Conservation (phyloP, 2,797 vertebrate species). For the Chelonia mydas region DNA sequence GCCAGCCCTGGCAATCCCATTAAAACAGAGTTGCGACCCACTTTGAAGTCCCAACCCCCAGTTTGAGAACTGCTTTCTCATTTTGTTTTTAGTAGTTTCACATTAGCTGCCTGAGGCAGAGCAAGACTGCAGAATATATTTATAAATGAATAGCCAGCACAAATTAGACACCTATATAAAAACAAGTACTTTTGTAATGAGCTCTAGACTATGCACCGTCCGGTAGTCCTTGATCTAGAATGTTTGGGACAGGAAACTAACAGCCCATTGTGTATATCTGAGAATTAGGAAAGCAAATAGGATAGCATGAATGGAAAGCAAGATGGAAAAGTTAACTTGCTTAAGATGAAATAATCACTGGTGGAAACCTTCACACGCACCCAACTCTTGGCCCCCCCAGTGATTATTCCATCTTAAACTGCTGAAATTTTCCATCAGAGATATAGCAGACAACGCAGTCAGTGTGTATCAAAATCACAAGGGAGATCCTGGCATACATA, state of each 20-base stretch:
- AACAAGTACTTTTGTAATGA: neutral
- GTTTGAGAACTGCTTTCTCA: neutral
- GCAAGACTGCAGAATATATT: neutral
- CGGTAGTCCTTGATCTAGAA: neutral
- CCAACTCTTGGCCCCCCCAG: neutral
- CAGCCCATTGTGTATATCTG: no score
- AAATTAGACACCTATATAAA: neutral
- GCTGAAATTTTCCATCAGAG: neutral
- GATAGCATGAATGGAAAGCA: neutral
- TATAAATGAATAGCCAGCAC: neutral
- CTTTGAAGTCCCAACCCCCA: no score
- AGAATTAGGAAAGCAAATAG: neutral
- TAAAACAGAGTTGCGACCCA: no score
- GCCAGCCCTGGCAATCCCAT: no score
- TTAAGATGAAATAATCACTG: neutral
- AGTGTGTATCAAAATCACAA: no score
- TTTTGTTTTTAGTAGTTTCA: neutral
- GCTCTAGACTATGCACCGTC: neutral
- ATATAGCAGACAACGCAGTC: neutral
- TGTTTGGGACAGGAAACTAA: neutral
- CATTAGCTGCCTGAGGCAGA: neutral
- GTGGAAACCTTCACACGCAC: neutral
- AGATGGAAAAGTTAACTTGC: neutral
- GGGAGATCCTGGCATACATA: neutral
- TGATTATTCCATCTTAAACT: neutral